Base-by-base conservation (phyloP, 2,888 invertebrate genomes). In the Odontocolon sp. region DNA sequence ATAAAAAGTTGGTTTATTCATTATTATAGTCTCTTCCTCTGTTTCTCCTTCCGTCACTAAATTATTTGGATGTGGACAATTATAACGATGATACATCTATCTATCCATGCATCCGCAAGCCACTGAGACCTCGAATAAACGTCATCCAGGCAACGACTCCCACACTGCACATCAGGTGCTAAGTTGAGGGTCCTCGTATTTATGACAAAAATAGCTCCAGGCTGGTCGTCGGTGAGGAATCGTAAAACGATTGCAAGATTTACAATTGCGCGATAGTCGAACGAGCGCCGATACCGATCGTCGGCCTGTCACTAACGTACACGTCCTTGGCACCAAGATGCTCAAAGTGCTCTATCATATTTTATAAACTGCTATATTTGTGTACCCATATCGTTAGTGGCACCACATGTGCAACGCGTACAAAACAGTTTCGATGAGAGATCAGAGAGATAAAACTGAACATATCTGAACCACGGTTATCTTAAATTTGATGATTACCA, bases 221-320 rank as follows among this genome's bases (percentile, higher is more conserved):
- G 50, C 74, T 68, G 63, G 63, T 68, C 45, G 63, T 50, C 69
- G 56, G 68, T 75, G 74, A 75, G 69, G 69, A 64, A 75, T 75
- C 74, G 74, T 75, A 75, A 75, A 75, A 75, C 74, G 63, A 64
- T 75, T 64, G 74, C 56, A 57, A 69, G 74, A 75, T 75, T 69
- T 75, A 75, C 69, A 75, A 75, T 75, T 69, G 69, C 56, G 40
- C 28, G 74, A 54, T 67, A 45, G 14, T 6, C 9, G 56, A 11
- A 9, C n/a, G 28, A 11, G n/a, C n/a, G 28, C 54, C 14, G 28
- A 28, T 61, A 38, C 21, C 38, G 40, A 64, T 69, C 45, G 50
- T 38, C 56, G 14, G 5, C 23, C 42, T 42, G 50, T 47, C 57
- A 33, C 56, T 40, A 69, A 59, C 50, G 36, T 36, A 47, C 56